Conservation (phyloP, 2,113 vertebrate genomes). For the Bubalus kerabau region DNA sequence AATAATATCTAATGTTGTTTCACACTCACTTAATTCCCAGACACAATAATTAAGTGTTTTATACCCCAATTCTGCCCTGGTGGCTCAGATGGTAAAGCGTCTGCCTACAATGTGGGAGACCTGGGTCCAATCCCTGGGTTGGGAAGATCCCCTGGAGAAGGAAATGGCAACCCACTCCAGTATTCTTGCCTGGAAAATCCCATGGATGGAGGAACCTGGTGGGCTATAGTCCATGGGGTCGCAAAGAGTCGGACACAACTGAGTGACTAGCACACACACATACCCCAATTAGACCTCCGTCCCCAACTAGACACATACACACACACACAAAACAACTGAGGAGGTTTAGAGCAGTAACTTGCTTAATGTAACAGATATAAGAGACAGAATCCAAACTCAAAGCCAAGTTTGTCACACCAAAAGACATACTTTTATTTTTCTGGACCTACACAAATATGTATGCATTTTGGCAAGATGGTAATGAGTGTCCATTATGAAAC, state of each 20-base stretch:
- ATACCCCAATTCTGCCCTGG: background rate
- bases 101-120: no score
- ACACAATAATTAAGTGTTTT: background rate
- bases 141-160: no score
- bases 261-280: no score
- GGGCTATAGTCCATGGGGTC: no score
- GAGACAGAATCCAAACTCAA: background rate
- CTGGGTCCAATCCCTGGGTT: no score
- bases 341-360: background rate
- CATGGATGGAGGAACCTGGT: no score
- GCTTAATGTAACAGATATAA: background rate
- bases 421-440: background rate
- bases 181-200: no score
- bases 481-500: background rate
- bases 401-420: background rate
- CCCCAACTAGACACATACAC: background rate
- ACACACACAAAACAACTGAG: background rate
- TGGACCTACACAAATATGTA: background rate
- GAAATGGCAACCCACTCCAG: no score
- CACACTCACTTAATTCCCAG: background rate
- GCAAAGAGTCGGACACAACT: no score
- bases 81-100: no score
- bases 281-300: background rate
- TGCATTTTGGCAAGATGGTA: background rate
- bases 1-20: background rate